phyloP scores from a whole-genome alignment of 2,797 vertebrate genomes.

The Bovichtus diacanthus region DNA sequence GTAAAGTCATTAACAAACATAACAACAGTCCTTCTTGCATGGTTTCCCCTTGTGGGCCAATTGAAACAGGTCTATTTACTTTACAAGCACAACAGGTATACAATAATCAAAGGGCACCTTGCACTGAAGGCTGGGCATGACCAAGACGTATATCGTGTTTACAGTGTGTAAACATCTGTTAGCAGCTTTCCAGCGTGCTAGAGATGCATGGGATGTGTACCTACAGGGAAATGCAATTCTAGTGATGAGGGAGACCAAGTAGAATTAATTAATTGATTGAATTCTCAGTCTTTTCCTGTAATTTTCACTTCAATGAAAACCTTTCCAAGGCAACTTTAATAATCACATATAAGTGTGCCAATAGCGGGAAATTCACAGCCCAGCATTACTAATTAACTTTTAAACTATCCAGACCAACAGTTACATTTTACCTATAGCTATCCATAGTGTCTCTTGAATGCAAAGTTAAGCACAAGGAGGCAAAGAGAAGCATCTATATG shows the following conservation, averaged over 20 bases:
- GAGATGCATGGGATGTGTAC: constrained; percentile 32
- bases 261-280: constrained; percentile 69
- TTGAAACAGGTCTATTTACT: constrained; percentile 53
- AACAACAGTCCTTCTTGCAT: constrained; percentile 35
- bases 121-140: constrained; percentile 25
- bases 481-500: neutral
- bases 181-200: constrained; percentile 17
- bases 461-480: neutral
- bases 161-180: constrained; percentile 59
- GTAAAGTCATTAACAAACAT: constrained; percentile 68
- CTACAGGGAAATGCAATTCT: constrained; percentile 49
- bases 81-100: constrained; percentile 40
- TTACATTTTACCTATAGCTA: constrained; percentile 25
- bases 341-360: constrained; percentile 52
- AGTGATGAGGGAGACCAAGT: constrained; percentile 27
- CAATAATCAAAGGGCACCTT: constrained; percentile 61
- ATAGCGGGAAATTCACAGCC: constrained; percentile 35
- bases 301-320: constrained; percentile 76
- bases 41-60: constrained; percentile 37
- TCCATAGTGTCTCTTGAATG: neutral
- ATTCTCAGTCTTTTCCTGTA: constrained; percentile 50
- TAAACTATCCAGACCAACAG: constrained; percentile 14
- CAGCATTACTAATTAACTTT: constrained; percentile 36
- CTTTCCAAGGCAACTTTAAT: constrained; percentile 69
- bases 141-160: constrained; percentile 40